These are phyloP conservation scores for Spongilla lacustris DNA, from an alignment of 37 sponge, comb jelly and placozoan genomes.

Conservation along the genomic window DNA sequence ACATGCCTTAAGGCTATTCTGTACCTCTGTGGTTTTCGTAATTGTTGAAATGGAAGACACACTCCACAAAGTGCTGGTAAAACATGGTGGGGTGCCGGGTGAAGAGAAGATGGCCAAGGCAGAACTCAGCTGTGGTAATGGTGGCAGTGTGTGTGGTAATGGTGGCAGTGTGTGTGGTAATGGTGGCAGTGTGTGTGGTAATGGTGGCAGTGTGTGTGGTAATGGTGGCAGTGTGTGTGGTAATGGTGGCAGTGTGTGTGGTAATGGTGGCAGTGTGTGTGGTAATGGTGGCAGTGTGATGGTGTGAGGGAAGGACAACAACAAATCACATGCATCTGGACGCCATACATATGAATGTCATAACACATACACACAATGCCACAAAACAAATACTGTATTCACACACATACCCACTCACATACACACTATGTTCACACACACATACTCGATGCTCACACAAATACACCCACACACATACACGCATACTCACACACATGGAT, in stretches of 20 bases:
- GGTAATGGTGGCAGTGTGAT: too few relatives aligned
- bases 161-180: not conserved
- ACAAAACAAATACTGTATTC: too few relatives aligned
- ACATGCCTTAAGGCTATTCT: too few relatives aligned
- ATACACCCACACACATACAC: not conserved
- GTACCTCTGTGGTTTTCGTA: slow-evolving; percentile 77
- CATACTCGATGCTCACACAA: too few relatives aligned
- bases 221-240: too few relatives aligned
- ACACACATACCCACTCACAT: too few relatives aligned
- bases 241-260: too few relatives aligned
- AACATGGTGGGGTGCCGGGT: slow-evolving; percentile 69
- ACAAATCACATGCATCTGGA: too few relatives aligned
- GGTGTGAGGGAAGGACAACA: too few relatives aligned
- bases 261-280: slow-evolving; percentile 10
- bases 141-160: not conserved
- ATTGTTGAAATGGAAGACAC: slow-evolving; percentile 82
- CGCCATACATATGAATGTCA: too few relatives aligned
- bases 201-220: too few relatives aligned
- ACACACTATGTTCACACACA: too few relatives aligned
- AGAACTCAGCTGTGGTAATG: slow-evolving; percentile 63
- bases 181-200: slow-evolving; percentile 4
- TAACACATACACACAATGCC: not conserved
- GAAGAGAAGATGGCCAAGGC: slow-evolving; percentile 78
- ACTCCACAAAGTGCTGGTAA: slow-evolving; percentile 85
- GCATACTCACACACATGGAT: slow-evolving; percentile 15